These are phyloP conservation scores for Luperina nickerlii DNA, from an alignment of 2,888 invertebrate genomes.

Conservation along the genomic window DNA sequence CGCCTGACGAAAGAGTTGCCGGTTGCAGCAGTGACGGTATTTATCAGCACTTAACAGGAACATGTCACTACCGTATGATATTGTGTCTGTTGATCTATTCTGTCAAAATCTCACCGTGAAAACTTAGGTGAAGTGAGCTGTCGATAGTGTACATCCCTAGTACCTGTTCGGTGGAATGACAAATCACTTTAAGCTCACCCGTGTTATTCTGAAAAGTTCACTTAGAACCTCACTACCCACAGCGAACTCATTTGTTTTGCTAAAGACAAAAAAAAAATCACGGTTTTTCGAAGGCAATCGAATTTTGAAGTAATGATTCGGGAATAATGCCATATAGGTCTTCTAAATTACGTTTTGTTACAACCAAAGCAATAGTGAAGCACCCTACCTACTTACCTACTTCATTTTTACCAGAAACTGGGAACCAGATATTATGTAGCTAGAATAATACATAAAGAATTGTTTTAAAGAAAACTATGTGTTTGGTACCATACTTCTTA, in stretches of 20 bases:
- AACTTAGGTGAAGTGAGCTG: neutral
- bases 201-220: neutral
- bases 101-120: too few species aligned
- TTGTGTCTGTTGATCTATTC: neutral
- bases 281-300: too few species aligned
- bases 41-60: neutral
- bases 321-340: neutral
- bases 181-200: neutral
- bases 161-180: neutral
- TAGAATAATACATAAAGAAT: neutral
- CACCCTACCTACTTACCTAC: neutral
- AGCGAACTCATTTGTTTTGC: neutral
- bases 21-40: neutral
- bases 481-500: neutral
- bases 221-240: neutral
- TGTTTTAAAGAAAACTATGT: too few species aligned
- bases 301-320: neutral
- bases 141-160: neutral
- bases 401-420: neutral
- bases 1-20: neutral
- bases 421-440: neutral
- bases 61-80: neutral
- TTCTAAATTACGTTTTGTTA: neutral
- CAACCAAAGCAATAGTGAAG: too few species aligned
- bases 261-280: too few species aligned